phyloP scores from a whole-genome alignment of 2,888 invertebrate genomes.

The Himalopsyche anomala region DNA sequence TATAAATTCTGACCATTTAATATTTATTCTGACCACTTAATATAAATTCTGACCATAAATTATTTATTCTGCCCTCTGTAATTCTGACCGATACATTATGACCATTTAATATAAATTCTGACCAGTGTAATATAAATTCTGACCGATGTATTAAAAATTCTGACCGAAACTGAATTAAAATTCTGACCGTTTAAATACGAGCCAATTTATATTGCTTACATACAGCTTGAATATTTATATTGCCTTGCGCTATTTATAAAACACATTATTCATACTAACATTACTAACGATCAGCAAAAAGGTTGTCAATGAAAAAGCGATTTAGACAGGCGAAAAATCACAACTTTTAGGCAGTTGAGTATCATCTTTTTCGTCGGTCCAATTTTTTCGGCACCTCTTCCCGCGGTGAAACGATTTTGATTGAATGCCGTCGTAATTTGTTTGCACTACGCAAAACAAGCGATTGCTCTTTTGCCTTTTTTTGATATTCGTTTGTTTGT shows the following conservation, averaged over 20 bases:
- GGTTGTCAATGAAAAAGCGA: neutral
- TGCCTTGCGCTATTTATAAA: neutral
- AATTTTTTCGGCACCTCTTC: slow-evolving; percentile 8
- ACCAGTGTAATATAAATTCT: too few relatives aligned
- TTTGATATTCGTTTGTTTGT: slow-evolving; percentile 31
- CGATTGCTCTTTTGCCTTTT: slow-evolving; percentile 28
- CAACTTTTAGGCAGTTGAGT: neutral
- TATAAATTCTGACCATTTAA: too few relatives aligned
- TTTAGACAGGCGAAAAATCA: neutral
- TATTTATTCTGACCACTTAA: too few relatives aligned
- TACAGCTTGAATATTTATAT: neutral
- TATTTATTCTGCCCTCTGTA: too few relatives aligned
- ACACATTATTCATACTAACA: neutral
- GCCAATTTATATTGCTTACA: too few relatives aligned
- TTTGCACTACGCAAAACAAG: slow-evolving; percentile 15
- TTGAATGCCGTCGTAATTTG: slow-evolving; percentile 31
- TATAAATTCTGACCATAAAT: too few relatives aligned
- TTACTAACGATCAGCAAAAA: neutral
- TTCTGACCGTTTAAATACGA: too few relatives aligned
- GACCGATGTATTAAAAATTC: too few relatives aligned
- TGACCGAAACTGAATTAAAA: too few relatives aligned
- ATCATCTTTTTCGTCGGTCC: slow-evolving; percentile 20
- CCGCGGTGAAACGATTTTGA: slow-evolving; percentile 20
- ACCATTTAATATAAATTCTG: too few relatives aligned
- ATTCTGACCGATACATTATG: too few relatives aligned